Conservation (phyloP, 2,113 vertebrate genomes). For the Progne subis region DNA sequence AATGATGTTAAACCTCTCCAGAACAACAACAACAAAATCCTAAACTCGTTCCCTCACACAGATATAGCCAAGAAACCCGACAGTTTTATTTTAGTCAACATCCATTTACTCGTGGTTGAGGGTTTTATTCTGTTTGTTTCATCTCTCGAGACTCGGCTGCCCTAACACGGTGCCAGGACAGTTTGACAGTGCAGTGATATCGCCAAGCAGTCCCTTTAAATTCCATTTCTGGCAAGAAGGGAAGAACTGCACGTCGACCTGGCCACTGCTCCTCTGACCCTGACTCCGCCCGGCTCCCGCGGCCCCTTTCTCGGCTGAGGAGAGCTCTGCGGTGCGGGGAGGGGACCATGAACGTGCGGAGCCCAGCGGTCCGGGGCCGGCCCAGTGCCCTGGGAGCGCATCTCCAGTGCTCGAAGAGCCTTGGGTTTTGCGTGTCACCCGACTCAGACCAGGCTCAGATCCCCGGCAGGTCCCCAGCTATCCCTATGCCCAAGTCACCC, state of each 20-base stretch:
- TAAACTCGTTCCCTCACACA: background rate
- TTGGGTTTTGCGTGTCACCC: background rate
- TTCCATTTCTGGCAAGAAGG: background rate
- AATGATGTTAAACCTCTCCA: background rate
- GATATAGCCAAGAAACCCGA: background rate
- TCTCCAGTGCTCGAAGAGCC: background rate
- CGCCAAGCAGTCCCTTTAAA: background rate
- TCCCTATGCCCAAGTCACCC: fast-evolving
- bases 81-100: background rate
- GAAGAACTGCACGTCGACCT: fast-evolving
- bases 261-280: background rate
- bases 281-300: fast-evolving
- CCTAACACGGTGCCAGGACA: background rate
- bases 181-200: fast-evolving
- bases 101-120: background rate
- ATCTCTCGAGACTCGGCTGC: background rate
- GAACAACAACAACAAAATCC: background rate
- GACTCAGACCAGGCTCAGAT: background rate
- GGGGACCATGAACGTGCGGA: background rate
- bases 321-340: background rate
- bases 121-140: background rate
- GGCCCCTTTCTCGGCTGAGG: background rate
- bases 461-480: background rate
- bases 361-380: fast-evolving
- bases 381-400: background rate